A percentile compares a stretch with the other conserved stretches of the same genome.
phyloP scores from a whole-genome alignment of 2,888 invertebrate species.

The Agrotis ipsilon region DNA sequence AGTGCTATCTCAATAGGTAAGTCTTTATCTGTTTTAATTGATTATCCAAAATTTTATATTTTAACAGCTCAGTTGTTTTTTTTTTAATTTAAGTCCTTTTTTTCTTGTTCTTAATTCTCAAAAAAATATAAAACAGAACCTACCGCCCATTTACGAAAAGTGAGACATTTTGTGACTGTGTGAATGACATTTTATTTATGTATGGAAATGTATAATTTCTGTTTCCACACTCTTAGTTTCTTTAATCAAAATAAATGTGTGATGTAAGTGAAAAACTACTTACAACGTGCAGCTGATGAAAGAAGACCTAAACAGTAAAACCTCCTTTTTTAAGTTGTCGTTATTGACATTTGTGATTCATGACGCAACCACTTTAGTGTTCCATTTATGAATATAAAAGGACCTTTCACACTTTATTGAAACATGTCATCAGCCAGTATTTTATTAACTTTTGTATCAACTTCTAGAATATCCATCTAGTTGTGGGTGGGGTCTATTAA shows the following conservation, averaged over 20 bases:
- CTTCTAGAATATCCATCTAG: constrained; percentile 31
- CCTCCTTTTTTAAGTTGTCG: not conserved
- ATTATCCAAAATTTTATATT: not conserved
- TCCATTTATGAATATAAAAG: constrained; percentile 31
- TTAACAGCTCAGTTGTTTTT: too few relatives aligned
- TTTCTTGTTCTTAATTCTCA: too few relatives aligned
- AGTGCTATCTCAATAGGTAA: constrained; percentile 12
- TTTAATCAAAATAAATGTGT: not conserved
- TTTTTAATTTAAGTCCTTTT: too few relatives aligned
- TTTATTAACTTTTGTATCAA: constrained; percentile 30
- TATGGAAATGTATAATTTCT: not conserved
- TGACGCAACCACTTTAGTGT: not conserved
- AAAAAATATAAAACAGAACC: not conserved
- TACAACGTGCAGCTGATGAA: not conserved
- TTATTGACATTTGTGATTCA: constrained; percentile 20
- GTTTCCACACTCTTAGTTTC: not conserved
- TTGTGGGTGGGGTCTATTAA: constrained; percentile 62
- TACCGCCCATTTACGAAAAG: not conserved
- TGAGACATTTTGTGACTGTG: not conserved
- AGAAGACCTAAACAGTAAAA: not conserved
- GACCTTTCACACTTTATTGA: constrained; percentile 26
- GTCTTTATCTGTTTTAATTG: not conserved
- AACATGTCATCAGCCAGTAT: constrained; percentile 39
- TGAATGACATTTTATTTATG: not conserved
- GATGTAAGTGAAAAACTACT: constrained; percentile 47